These are phyloP conservation scores for Habropoda laboriosa DNA, from an alignment of 1,140 invertebrate species.

Conservation along the genomic window DNA sequence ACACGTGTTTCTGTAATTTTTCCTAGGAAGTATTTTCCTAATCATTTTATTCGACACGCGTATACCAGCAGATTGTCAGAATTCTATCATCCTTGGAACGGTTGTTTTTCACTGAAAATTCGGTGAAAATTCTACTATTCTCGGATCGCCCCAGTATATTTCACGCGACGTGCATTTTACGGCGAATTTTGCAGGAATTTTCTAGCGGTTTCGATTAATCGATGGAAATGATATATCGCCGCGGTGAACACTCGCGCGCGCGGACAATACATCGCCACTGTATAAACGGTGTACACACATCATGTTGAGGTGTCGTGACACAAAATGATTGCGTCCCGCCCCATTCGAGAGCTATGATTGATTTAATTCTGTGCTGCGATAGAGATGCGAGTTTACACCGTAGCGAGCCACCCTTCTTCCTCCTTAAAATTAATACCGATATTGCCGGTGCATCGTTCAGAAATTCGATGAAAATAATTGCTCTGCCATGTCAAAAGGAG, in stretches of 20 bases:
- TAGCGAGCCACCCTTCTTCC: background rate
- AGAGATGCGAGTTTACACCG: background rate
- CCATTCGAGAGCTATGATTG: slow-evolving; percentile 36
- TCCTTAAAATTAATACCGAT: background rate
- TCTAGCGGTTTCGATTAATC: slow-evolving; percentile 14
- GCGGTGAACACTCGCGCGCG: background rate
- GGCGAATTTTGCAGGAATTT: slow-evolving; percentile 12
- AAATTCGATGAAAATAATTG: background rate
- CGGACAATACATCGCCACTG: slow-evolving; percentile 26
- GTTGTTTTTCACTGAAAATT: background rate
- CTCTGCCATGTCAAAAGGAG: background rate
- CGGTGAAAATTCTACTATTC: background rate
- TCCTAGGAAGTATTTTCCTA: too few species aligned
- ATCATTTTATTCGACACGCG: too few species aligned
- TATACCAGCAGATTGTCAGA: too few species aligned
- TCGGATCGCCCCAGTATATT: background rate
- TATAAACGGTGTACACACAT: slow-evolving; percentile 44
- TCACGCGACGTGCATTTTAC: background rate
- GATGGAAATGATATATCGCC: slow-evolving; percentile 38
- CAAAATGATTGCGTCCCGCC: slow-evolving; percentile 24
- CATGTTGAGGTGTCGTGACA: slow-evolving; percentile 31
- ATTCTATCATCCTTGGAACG: background rate
- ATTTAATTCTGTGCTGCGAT: slow-evolving; percentile 9
- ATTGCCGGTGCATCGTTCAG: background rate
- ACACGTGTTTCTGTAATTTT: too few species aligned